Conservation (phyloP, 53 echinoderm and acorn worm species). For the Mesocentrotus franciscanus region DNA sequence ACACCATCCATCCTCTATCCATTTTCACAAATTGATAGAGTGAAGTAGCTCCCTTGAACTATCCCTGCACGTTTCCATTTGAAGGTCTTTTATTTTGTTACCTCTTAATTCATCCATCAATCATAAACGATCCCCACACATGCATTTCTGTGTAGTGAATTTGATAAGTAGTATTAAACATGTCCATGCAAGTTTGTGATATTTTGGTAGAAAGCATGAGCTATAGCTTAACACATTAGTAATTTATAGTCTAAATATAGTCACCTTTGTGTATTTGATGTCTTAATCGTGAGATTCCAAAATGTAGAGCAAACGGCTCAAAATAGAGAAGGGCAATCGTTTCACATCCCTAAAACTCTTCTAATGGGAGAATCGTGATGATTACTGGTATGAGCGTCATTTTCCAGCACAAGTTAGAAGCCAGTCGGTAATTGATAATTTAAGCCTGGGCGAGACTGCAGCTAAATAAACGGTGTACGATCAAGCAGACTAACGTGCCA, state of each 20-base stretch:
- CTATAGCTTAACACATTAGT: not conserved
- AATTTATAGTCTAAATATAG: not conserved
- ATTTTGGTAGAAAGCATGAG: not conserved
- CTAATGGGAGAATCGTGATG: conserved; percentile 48
- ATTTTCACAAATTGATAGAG: not conserved
- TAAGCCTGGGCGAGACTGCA: conserved; percentile 27
- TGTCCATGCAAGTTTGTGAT: not conserved
- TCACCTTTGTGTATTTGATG: not conserved
- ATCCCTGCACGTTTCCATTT: not conserved
- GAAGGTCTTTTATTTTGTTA: not conserved
- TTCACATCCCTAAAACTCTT: not conserved
- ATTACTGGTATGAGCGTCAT: conserved; percentile 18
- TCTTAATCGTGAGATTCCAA: not conserved
- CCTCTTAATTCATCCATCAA: not conserved
- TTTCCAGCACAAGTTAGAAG: conserved; percentile 46
- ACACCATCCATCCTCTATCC: not conserved
- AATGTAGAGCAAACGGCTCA: not conserved
- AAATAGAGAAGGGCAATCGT: not conserved
- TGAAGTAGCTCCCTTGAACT: not conserved
- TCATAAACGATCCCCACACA: too few relatives aligned
- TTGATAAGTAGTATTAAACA: not conserved
- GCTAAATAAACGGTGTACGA: conserved; percentile 55
- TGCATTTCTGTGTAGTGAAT: too few relatives aligned
- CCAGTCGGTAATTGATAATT: conserved; percentile 64
- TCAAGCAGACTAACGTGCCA: conserved; percentile 28